Evolutionary conservation across 2,797 vertebrate species (phyloP), one percentile per base, ranked within the genome.

Genomic region (Apogon hyalosoma): DNA sequence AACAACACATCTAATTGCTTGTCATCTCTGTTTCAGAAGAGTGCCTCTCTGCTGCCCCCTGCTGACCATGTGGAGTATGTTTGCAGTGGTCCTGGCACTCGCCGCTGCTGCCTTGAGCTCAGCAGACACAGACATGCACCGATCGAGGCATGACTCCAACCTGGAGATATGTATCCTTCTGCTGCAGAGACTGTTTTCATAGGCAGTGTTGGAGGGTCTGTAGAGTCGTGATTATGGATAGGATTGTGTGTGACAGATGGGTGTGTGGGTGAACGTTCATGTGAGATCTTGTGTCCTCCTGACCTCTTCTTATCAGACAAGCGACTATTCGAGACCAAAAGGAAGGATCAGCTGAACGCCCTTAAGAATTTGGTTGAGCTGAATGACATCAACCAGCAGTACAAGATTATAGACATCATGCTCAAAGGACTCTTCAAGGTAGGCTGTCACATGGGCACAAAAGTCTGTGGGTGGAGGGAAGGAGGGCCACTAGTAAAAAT

Each of bases 331-430:
- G 97, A 97, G 87, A 96, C 97, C 56, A 99, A 99, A 90, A 95
- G 97, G 83, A 96, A 97, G 79, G 98, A 99, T 87, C 98, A 99
- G 90, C 94, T 99, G 69, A 95, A 95, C 0, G 98, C 98, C 0
- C 92, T 99, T 50, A 99, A 98, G 93, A 99, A 98, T 64, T 92
- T 99, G 75, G 96, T 96, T 0, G 97, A 99, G 88, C 94, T 99
- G 71, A 96, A 97, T 0, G 97, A 99, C 48, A 83, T 99, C 82
- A 97, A 99, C 92, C 98, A 99, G 88, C 97, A 98, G 86, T 98
- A 99, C 92, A 98, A 97, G 93, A 99, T 99, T 88, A 98, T 99
- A 10, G 97, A 99, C 82, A 97, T 99, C 93, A 99, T 99, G 97
- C 95, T 99, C 67, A 98, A 98, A 88, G 98, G 98, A 10, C 96